Evolutionary conservation across 2,113 vertebrate species (phyloP).

Genomic region (Irena cyanogastra): DNA sequence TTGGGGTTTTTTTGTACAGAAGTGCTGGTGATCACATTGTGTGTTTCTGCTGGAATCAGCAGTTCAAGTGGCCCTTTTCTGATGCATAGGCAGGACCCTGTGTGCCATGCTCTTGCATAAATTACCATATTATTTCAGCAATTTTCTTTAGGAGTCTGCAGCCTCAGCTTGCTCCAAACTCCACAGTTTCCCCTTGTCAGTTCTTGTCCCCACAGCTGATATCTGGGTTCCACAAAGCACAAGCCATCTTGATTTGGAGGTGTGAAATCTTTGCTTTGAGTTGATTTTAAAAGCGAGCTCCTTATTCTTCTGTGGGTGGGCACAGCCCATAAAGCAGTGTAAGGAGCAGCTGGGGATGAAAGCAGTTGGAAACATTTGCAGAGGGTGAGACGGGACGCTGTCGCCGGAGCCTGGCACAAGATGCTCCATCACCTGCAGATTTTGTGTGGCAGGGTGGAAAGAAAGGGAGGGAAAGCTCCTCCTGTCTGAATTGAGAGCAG

Average conservation of each 20-base stretch:
- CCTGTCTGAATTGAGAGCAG: slow-evolving; percentile 32
- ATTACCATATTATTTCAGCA: slow-evolving; percentile 36
- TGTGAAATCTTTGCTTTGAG: slow-evolving; percentile 56
- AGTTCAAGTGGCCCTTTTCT: not conserved
- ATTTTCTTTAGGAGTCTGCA: not conserved
- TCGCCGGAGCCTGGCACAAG: not conserved
- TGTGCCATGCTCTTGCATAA: slow-evolving; percentile 28
- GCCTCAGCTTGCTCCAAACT: not conserved
- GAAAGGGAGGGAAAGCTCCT: not conserved
- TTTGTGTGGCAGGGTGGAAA: not conserved
- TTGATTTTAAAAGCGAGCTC: not conserved
- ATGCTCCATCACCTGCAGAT: not conserved
- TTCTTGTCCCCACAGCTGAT: not conserved
- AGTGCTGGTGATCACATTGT: not conserved
- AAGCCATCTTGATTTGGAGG: slow-evolving; percentile 3
- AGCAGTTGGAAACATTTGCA: not conserved
- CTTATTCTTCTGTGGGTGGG: not conserved
- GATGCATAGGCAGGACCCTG: not conserved
- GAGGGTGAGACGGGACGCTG: not conserved
- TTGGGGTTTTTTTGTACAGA: not conserved
- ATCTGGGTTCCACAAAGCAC: slow-evolving; percentile 25
- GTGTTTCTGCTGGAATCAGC: not conserved
- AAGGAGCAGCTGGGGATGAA: not conserved
- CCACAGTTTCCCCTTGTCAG: not conserved
- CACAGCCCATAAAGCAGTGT: not conserved